Evolutionary conservation across 2,888 invertebrate genomes (phyloP).

Genomic region (Chorisops tibialis): DNA sequence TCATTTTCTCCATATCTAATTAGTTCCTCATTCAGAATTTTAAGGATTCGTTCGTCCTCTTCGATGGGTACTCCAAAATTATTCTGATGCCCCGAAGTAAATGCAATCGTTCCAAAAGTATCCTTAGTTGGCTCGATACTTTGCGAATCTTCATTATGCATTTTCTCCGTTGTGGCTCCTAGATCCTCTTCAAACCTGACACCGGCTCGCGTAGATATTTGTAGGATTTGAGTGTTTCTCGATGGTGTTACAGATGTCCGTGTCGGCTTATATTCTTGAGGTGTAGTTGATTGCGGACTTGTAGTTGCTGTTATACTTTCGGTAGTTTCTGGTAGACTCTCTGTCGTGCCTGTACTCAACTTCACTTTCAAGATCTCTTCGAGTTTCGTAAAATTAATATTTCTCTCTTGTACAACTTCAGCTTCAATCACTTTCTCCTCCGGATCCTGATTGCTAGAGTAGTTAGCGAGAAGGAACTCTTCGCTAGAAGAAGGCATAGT

Average conservation of each 20-base stretch:
- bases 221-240: constrained; percentile 32
- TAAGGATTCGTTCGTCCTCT: constrained; percentile 56
- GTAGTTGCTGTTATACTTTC: neutral
- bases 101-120: constrained; percentile 41
- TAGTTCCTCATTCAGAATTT: constrained; percentile 44
- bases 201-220: constrained; percentile 24
- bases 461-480: neutral
- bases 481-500: neutral
- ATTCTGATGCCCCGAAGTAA: constrained; percentile 63
- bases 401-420: constrained; percentile 1
- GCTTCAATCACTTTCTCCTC: neutral
- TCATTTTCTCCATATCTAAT: constrained; percentile 33
- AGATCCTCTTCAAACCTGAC: constrained; percentile 25
- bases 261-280: constrained; percentile 1
- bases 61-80: constrained; percentile 62
- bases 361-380: neutral
- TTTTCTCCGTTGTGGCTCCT: constrained; percentile 14
- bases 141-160: constrained; percentile 9
- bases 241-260: constrained; percentile 16
- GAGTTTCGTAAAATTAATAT: neutral
- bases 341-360: constrained; percentile 8
- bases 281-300: constrained; percentile 18
- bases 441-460: neutral
- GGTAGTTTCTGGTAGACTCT: neutral
- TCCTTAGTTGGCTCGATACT: constrained; percentile 31